phyloP scores from a whole-genome alignment of 2,888 invertebrate species.

The Oxyteleia sp. region DNA sequence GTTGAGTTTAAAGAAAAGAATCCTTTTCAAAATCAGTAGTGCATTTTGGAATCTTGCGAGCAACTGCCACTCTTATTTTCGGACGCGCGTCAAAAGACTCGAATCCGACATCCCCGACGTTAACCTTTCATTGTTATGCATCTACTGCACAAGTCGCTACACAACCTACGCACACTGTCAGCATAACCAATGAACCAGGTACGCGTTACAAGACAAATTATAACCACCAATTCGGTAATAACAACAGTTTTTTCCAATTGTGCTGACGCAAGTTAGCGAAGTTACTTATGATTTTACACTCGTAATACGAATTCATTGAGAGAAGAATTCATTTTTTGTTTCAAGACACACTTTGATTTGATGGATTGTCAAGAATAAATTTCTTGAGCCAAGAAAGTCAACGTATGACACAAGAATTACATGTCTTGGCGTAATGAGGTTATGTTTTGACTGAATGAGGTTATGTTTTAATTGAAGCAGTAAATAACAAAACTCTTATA shows the following conservation, averaged over 20 bases:
- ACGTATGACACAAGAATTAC: too few species aligned
- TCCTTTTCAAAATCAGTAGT: slow-evolving; percentile 63
- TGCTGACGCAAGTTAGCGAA: slow-evolving; percentile 2
- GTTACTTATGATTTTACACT: slow-evolving; percentile 21
- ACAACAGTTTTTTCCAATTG: slow-evolving; percentile 34
- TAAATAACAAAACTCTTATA: too few species aligned
- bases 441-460: too few species aligned
- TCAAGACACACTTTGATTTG: too few species aligned
- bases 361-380: too few species aligned
- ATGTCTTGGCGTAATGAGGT: too few species aligned
- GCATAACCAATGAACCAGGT: slow-evolving; percentile 67
- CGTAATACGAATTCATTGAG: too few species aligned
- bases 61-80: slow-evolving; percentile 41
- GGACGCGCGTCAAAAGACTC: slow-evolving; percentile 37
- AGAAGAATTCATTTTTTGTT: too few species aligned
- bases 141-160: slow-evolving; percentile 62
- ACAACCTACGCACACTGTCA: slow-evolving; percentile 65
- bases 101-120: slow-evolving; percentile 42
- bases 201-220: slow-evolving; percentile 63
- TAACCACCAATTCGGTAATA: slow-evolving; percentile 54
- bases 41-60: slow-evolving; percentile 52
- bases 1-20: slow-evolving; percentile 22
- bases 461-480: too few species aligned
- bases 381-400: too few species aligned
- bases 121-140: slow-evolving; percentile 70